Base-by-base conservation (phyloP, 2,888 invertebrate species). In the Acanthoscelides obtectus region DNA sequence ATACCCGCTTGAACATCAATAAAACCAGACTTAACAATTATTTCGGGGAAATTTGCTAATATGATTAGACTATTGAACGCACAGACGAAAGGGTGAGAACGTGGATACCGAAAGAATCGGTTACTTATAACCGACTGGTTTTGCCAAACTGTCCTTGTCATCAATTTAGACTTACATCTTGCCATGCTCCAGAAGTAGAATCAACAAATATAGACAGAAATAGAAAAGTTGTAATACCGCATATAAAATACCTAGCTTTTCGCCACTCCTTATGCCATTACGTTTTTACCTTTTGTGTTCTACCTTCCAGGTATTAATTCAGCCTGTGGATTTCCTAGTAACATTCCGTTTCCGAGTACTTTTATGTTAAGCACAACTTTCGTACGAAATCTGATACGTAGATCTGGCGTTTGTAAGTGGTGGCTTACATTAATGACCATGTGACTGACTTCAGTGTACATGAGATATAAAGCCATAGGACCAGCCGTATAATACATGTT, bases 391-490 rank as follows among this genome's bases (percentile, higher is more conserved):
- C 45, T 17, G n/a, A 27, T 12, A 25, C 25, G 20, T 27, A 22
- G 71, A 72, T 70, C 76, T 76, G 75, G 76, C 75, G 71, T 75
- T 70, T 76, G 76, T 76, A 76, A 76, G 75, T 63, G 22, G 64
- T 68, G 64, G 25, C 74, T 75, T 76, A 75, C 76, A 76, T 73
- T n/a, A 70, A 75, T 72, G 75, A 76, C 76, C 77, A 76, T 70
- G 73, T 73, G 77, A 77, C 77, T 76, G 77, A 76, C 68, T 71
- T 72, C 69, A 17, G 17, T 45, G 45, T 45, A 12, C 45, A 45
- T 45, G 45, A 45, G 45, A 12, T 45, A 45, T 45, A 45, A 45
- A 45, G 45, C 45, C 45, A 45, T 6, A 45, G 45, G 45, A 45
- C n/a, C n/a, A n/a, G n/a, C n/a, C n/a, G n/a, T n/a, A n/a, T n/a